These are phyloP conservation scores for Panzeria rudis DNA, from an alignment of 2,888 invertebrate genomes.

Conservation along the genomic window DNA sequence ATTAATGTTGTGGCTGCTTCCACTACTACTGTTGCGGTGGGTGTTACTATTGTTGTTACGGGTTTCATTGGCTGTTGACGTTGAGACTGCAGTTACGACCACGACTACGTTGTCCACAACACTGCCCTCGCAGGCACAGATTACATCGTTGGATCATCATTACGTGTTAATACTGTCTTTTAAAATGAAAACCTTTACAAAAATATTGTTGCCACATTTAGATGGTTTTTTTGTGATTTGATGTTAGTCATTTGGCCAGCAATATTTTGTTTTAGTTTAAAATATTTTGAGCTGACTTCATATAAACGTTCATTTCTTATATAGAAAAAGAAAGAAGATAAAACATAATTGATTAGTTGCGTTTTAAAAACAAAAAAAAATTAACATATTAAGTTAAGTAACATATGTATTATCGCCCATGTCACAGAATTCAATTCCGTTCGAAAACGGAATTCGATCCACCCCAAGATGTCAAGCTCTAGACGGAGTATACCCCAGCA, in stretches of 20 bases:
- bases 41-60: conserved; percentile 5
- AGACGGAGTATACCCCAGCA: no score
- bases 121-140: conserved; percentile 79
- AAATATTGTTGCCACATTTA: conserved; percentile 83
- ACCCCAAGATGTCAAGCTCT: no score
- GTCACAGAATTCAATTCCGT: no score
- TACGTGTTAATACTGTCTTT: conserved; percentile 84
- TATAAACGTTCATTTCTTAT: conserved; percentile 57
- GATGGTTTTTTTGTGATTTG: conserved; percentile 43
- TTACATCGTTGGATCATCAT: conserved; percentile 84
- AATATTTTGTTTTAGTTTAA: conserved; percentile 25
- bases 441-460: no score
- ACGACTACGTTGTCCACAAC: conserved; percentile 69
- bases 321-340: conserved; percentile 65
- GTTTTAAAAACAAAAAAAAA: conserved; percentile 27
- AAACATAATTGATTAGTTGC: conserved; percentile 70
- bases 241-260: conserved; percentile 59
- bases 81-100: conserved; percentile 72
- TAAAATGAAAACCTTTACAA: conserved; percentile 84
- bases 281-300: conserved; percentile 56
- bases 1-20: conserved; percentile 50
- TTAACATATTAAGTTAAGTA: no score
- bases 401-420: no score
- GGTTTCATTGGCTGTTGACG: conserved; percentile 61
- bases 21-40: background rate